Conservation (phyloP, 2,113 vertebrate genomes). For the Sapajus apella region DNA sequence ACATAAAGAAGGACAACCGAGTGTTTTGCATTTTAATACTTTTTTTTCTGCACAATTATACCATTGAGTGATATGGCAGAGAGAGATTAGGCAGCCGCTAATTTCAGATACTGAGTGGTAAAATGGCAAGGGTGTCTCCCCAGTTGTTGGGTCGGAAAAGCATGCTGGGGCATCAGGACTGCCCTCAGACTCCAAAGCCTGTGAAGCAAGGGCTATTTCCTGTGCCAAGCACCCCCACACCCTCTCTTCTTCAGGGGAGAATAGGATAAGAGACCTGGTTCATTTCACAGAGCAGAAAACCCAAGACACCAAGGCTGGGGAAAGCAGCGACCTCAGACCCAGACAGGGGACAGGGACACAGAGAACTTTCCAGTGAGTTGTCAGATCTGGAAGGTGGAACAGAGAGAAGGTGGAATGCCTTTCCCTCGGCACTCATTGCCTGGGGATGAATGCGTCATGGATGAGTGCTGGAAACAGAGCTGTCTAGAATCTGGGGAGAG, state of each 20-base stretch:
- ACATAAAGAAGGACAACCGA: conserved; percentile 81
- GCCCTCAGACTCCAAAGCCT: not conserved
- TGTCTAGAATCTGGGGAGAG: not conserved
- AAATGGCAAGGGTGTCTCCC: conserved; percentile 50
- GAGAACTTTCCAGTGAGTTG: not conserved
- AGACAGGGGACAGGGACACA: fast-evolving
- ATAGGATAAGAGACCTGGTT: not conserved
- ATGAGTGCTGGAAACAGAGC: not conserved
- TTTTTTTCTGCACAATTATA: conserved; percentile 85
- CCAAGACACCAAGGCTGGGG: not conserved
- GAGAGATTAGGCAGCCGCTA: conserved; percentile 82
- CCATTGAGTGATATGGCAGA: conserved; percentile 82
- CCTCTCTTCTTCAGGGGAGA: not conserved
- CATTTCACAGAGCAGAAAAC: not conserved
- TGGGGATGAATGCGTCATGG: not conserved
- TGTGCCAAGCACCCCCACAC: not conserved
- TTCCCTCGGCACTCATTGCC: not conserved
- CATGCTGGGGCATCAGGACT: not conserved
- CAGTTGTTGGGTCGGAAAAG: not conserved
- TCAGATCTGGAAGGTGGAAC: not conserved
- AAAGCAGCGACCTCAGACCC: not conserved
- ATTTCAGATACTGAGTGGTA: conserved; percentile 78
- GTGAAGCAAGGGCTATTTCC: not conserved
- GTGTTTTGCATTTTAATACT: conserved; percentile 86
- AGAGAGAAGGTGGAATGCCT: not conserved